Evolutionary conservation across 2,888 invertebrate species (phyloP), one percentile per base, ranked within the genome.

Genomic region (Cryptus armator): DNA sequence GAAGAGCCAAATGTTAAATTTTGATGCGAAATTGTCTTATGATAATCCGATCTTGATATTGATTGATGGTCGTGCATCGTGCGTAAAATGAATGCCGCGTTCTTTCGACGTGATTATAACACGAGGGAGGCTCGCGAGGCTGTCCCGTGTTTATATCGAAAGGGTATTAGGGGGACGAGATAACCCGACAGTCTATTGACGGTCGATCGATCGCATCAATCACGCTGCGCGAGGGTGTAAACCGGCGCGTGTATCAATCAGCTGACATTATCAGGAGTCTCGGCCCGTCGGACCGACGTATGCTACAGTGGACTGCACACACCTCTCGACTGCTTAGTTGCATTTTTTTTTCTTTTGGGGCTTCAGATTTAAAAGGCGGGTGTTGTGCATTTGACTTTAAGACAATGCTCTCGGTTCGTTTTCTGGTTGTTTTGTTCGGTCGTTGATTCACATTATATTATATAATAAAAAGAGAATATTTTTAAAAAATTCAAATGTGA

Each of bases 131-230:
- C 43, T 29, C 10, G 37, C 48, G n/a, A 14, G n/a, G 48, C 24
- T 43, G 59, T 19, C 32, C 24, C 64, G 44, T 32, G 32, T 74
- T 80, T 77, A 72, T 76, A 62, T 74, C 62, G 48, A 51, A 19
- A 3, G n/a, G 19, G 37, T 81, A 85, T 82, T 75, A 79, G 70
- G 70, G 59, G 66, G 64, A 66, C 43, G 89, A 83, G 91, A 92
- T 92, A 91, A 91, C 90, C 90, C 91, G 89, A 89, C 90, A 89
- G 89, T 90, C 89, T 91, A 92, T 92, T 91, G 92, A 91, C 91
- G 59, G 90, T 90, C 91, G 91, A 92, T 92, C 92, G 92, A 92
- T 90, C 90, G 89, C 92, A 92, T 92, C 92, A 91, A 92, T 92
- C 92, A 92, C 91, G 87, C 85, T 71, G 56, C 16, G 32, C 24